phyloP scores from a whole-genome alignment of 2,797 vertebrate species.

The Chiroxiphia lanceolata region DNA sequence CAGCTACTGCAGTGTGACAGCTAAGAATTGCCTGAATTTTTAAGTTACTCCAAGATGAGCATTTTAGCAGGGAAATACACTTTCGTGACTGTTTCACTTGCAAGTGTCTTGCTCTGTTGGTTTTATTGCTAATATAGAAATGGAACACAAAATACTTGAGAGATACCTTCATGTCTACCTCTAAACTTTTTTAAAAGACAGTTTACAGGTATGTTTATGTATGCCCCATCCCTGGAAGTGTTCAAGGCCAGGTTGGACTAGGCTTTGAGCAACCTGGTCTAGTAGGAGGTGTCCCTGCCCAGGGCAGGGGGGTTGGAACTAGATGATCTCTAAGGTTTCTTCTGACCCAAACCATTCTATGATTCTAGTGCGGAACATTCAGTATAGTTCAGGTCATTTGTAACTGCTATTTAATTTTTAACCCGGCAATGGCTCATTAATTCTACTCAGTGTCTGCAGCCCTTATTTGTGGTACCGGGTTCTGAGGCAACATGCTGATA shows the following conservation, averaged over 20 bases:
- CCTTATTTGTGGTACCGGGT: neutral
- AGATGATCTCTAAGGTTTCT: neutral
- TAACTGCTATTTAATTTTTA: slow-evolving; percentile 42
- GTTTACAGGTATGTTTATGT: neutral
- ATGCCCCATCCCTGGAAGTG: neutral
- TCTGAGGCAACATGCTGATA: slow-evolving; percentile 14
- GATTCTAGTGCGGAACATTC: neutral
- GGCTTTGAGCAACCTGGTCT: neutral
- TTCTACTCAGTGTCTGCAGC: neutral
- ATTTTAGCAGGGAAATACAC: neutral
- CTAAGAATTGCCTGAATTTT: neutral
- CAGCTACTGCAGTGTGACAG: neutral
- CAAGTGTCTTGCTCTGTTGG: neutral
- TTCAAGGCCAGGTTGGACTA: neutral
- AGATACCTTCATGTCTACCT: neutral
- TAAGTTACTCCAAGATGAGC: neutral
- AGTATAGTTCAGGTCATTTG: neutral
- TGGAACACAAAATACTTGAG: neutral
- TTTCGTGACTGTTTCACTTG: neutral
- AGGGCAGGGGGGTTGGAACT: neutral
- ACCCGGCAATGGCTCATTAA: slow-evolving; percentile 36
- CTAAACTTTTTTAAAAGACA: neutral
- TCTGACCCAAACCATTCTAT: neutral
- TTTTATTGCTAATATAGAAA: neutral
- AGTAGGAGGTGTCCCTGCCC: neutral